phyloP scores from a whole-genome alignment of 23 tunicate genomes.

The Corella eumyota region DNA sequence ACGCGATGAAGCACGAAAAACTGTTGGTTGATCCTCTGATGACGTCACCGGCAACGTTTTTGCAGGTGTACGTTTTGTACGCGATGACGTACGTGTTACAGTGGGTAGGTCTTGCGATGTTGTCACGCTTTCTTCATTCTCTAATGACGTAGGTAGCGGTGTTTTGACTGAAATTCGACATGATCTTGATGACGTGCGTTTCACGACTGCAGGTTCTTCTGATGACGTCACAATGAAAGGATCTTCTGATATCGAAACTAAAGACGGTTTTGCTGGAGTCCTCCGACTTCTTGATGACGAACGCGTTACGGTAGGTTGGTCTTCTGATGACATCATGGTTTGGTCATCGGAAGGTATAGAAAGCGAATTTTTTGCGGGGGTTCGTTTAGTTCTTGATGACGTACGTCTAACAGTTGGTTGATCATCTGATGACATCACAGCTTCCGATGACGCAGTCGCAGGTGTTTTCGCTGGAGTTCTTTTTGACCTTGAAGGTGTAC shows the following conservation, averaged over 20 bases:
- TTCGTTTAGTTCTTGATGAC: not conserved
- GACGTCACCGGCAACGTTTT: too few species aligned
- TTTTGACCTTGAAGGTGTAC: not conserved
- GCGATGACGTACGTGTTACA: constrained; percentile 12
- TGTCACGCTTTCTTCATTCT: not conserved
- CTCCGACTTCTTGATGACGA: constrained; percentile 1
- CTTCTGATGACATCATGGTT: not conserved
- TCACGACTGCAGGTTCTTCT: too few species aligned
- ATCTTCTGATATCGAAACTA: too few species aligned
- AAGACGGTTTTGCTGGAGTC: too few species aligned
- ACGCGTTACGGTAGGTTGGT: not conserved
- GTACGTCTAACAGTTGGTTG: not conserved
- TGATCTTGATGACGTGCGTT: too few species aligned
- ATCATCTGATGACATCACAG: not conserved
- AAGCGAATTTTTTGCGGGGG: not conserved
- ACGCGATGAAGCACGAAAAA: too few species aligned
- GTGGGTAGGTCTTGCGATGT: constrained; percentile 1
- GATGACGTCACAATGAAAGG: too few species aligned
- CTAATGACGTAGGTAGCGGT: too few species aligned
- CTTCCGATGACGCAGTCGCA: not conserved
- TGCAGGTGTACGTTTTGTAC: constrained; percentile 3
- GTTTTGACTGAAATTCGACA: too few species aligned
- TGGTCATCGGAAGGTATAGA: too few species aligned
- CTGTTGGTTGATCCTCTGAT: too few species aligned
- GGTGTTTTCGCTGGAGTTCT: not conserved